Evolutionary conservation across 2,888 invertebrate species (phyloP).

Genomic region (Drosophila nigricruria): DNA sequence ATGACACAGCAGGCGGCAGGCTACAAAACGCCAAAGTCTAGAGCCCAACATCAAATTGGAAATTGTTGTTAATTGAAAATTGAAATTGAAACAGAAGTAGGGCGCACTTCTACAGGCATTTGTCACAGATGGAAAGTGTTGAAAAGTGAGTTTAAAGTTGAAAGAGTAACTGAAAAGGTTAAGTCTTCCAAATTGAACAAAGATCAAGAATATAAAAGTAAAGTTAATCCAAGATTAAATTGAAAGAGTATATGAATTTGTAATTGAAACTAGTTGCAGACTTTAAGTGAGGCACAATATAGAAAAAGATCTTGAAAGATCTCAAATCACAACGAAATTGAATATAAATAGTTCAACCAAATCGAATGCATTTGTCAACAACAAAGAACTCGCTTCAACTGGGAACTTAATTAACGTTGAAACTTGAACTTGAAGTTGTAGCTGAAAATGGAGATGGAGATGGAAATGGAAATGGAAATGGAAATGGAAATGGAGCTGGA

Average conservation of each 20-base stretch:
- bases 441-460: not conserved
- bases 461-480: not conserved
- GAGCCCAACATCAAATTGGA: conserved; percentile 15
- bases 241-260: not conserved
- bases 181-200: not conserved
- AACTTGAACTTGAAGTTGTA: conserved; percentile 13
- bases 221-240: not conserved
- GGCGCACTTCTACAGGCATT: conserved; percentile 11
- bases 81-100: conserved; percentile 18
- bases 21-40: not conserved
- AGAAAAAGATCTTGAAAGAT: not conserved
- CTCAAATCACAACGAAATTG: not conserved
- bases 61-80: conserved; percentile 16
- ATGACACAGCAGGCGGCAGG: conserved; percentile 70
- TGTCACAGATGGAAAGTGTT: conserved; percentile 24
- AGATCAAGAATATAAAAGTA: not conserved
- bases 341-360: not conserved
- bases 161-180: not conserved
- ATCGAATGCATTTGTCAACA: conserved; percentile 12
- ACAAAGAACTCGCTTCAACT: not conserved
- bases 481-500: not conserved
- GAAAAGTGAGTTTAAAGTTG: conserved; percentile 16
- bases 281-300: too few relatives aligned
- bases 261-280: not conserved
- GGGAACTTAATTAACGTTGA: conserved; percentile 23